Percentiles rank a stretch among this genome's conserved stretches.
phyloP scores from a whole-genome alignment of 2,888 invertebrate genomes.

The Drosophila anomalipes region DNA sequence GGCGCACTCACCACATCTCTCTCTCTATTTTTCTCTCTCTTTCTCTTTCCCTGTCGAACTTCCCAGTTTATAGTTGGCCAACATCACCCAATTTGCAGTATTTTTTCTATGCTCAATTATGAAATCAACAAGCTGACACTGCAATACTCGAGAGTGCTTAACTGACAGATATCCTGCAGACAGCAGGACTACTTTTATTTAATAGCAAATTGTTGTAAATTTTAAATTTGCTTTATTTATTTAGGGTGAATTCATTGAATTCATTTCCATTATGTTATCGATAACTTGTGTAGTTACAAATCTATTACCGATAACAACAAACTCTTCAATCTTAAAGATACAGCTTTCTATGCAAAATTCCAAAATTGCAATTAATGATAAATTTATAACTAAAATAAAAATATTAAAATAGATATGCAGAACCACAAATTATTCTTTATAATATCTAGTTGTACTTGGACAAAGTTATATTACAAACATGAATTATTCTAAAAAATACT shows the following conservation, averaged over 20 bases:
- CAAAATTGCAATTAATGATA: background rate
- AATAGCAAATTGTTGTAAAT: background rate
- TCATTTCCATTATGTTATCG: background rate
- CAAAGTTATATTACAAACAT: too few species aligned
- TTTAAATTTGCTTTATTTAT: background rate
- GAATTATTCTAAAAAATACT: background rate
- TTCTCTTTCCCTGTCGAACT: background rate
- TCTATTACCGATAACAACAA: background rate
- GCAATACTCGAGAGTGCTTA: background rate
- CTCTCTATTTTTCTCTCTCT: too few species aligned
- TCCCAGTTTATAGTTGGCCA: conserved; percentile 14
- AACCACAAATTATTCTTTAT: background rate
- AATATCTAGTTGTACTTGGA: background rate
- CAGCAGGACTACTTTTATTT: background rate
- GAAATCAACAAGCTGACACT: conserved; percentile 41
- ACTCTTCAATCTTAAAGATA: background rate
- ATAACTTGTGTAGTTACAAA: background rate
- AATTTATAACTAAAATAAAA: background rate
- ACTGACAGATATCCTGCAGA: background rate
- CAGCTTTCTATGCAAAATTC: background rate
- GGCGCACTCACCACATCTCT: conserved; percentile 30
- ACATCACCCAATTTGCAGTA: conserved; percentile 5
- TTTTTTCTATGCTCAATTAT: conserved; percentile 61
- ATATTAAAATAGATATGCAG: background rate
- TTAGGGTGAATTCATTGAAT: background rate